These are phyloP conservation scores for Troides aeacus DNA, from an alignment of 2,888 invertebrate genomes.

Conservation along the genomic window DNA sequence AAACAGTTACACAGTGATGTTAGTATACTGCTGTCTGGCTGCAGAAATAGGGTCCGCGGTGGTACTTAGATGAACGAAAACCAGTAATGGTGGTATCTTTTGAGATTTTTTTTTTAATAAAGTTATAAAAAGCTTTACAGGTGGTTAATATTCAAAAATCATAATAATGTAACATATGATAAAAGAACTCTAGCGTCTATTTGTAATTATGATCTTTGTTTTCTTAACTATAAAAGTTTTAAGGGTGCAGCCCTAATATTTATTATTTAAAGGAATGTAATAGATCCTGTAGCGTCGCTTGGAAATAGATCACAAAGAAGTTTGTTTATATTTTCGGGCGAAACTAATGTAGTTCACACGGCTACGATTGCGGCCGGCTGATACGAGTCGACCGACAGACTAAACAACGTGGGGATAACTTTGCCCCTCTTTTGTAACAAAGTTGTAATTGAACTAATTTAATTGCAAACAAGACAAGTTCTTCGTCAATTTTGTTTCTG, in stretches of 20 bases:
- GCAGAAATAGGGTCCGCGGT: too few relatives aligned
- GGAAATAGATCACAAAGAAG: conserved; percentile 31
- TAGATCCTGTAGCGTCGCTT: conserved; percentile 25
- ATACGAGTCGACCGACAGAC: conserved; percentile 24
- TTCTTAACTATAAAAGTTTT: conserved; percentile 22
- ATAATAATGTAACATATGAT: conserved; percentile 4
- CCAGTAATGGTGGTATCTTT: too few relatives aligned
- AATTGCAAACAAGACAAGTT: background rate
- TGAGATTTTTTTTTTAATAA: background rate
- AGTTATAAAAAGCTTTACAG: background rate
- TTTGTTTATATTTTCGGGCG: conserved; percentile 25
- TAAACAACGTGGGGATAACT: conserved; percentile 24
- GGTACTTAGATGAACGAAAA: too few relatives aligned
- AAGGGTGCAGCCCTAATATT: conserved; percentile 18
- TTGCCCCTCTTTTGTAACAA: background rate
- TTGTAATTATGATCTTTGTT: conserved; percentile 17
- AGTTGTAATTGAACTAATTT: conserved; percentile 1
- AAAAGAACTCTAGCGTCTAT: conserved; percentile 10
- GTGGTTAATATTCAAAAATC: conserved; percentile 10
- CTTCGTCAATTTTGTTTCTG: too few relatives aligned
- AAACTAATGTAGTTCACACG: conserved; percentile 30
- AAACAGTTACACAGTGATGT: too few relatives aligned
- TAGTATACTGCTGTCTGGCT: too few relatives aligned
- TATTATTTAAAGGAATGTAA: conserved; percentile 30
- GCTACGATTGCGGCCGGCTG: conserved; percentile 18